These are phyloP conservation scores for Propithecus deckenii DNA, from an alignment of 2,797 vertebrate species.

Conservation along the genomic window DNA sequence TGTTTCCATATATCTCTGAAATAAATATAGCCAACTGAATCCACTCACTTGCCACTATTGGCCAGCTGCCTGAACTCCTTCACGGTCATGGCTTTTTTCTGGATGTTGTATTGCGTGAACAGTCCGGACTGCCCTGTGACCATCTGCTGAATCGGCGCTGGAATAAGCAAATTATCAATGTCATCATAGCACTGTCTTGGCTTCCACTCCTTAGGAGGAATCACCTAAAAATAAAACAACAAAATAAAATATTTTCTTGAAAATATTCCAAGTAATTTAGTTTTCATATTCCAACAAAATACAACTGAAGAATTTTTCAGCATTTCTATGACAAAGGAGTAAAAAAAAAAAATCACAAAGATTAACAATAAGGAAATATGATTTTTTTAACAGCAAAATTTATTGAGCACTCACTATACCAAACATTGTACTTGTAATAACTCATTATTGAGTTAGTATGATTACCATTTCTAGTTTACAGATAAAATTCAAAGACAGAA, in stretches of 20 bases:
- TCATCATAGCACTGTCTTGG: conserved; percentile 95
- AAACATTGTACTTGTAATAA: not conserved
- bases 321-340: not conserved
- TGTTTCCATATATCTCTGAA: not conserved
- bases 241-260: conserved; percentile 33
- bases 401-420: not conserved
- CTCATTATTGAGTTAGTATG: not conserved
- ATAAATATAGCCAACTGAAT: not conserved
- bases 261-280: conserved; percentile 26
- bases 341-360: not conserved
- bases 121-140: conserved; percentile 96
- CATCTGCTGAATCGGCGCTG: conserved; percentile 97
- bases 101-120: conserved; percentile 97
- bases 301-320: conserved; percentile 19
- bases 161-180: conserved; percentile 95
- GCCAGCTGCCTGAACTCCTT: conserved; percentile 95
- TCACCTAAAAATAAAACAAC: conserved; percentile 88
- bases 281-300: not conserved
- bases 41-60: conserved; percentile 92
- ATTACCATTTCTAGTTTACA: not conserved
- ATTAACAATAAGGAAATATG: not conserved
- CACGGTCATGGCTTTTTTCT: conserved; percentile 96
- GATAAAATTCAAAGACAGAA: not conserved
- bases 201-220: conserved; percentile 95
- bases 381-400: conserved; percentile 24